Base-by-base conservation (phyloP, 2,113 vertebrate species). In the Cebus imitator region DNA sequence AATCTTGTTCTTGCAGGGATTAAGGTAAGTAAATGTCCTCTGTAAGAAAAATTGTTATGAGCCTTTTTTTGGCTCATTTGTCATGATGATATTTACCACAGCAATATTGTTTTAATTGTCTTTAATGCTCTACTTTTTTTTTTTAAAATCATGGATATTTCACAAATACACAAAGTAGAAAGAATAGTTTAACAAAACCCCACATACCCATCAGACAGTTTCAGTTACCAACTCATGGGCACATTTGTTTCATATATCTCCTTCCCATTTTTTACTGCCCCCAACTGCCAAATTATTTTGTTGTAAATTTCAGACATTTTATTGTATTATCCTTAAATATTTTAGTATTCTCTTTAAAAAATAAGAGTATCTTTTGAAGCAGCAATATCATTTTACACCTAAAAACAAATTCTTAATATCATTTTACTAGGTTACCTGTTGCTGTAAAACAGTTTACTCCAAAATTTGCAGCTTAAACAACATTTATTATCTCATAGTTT, bases 1-100 rank as follows among this genome's bases (percentile, higher is more conserved):
- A 99, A 99, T 97, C 99, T 99, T 94, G 99, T 99, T 96, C 99
- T 99, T 97, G 99, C 99, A 25, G 99, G 99, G 72, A 99, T 99
- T 89, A 99, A 99, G 99, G 99, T 99, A 99, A 78, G 98, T 98
- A 79, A 97, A 76, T 76, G 27, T 94, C 40, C 2, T 85, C 85
- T 21, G 10, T 66, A 45, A 96, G 12, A 97, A 55, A 70, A 86
- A 70, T 80, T 40, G 27, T 87, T 87, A 25, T 8, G 14, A 75
- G 37, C 27, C 73, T n/a, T 83, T 25, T 21, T 27, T 50, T 18
- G 68, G 0, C 35, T 61, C n/a, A 78, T 95, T 43, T 64, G 4
- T 68, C 55, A 35, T 92, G 23, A 9, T 81, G 52, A 52, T 52
- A 52, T 52, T 17, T 52, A 17, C 52, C 52, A 52, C 16, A 52